Evolutionary conservation across 2,888 invertebrate genomes (phyloP), one percentile per base, ranked within the genome.

Genomic region (Tetropium fuscum): DNA sequence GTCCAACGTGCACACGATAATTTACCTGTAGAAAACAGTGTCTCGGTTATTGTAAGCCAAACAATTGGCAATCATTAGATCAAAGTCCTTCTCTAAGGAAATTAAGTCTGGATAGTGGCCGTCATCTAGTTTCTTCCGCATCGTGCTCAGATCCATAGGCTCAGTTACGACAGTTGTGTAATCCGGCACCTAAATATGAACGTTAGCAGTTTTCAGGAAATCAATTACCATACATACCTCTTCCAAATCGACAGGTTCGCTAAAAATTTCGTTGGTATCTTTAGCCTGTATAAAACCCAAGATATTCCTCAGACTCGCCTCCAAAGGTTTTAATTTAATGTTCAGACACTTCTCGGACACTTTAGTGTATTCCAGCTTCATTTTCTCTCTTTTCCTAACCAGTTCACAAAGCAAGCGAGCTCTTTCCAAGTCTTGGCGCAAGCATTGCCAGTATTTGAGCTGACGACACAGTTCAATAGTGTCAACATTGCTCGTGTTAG

Each of bases 11-110:
- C 8, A 10, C 6, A 16, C 6, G n/a, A 25, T 11, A 20, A 0
- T 20, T 1, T 67, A 87, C 87, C 86, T 85, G 81, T 97, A 97
- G 81, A 95, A 98, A 55, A 97, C 92, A 0, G 97, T 97, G 72
- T 97, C 97, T 77, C 94, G 94, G 66, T 93, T 91, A 80, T 99
- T 99, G 80, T 98, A 99, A 0, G 92, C 92, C 73, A 96, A 86
- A 77, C 98, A 99, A 82, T 99, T 99, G 67, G 89, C 88, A 56
- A 98, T 93, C 93, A 99, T 98, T n/a, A 98, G 86, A 74, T 91
- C 89, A 79, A 98, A 98, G 83, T 99, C 98, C 0, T 85, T 84
- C 76, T 95, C 93, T 74, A 98, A 87, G 22, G 92, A 89, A 60
- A 90, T 89, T 32, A 98, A 84, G 47, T 87, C 87, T 4, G 83